These are phyloP conservation scores for Eutrigla gurnardus DNA, from an alignment of 2,797 vertebrate genomes.

Conservation along the genomic window DNA sequence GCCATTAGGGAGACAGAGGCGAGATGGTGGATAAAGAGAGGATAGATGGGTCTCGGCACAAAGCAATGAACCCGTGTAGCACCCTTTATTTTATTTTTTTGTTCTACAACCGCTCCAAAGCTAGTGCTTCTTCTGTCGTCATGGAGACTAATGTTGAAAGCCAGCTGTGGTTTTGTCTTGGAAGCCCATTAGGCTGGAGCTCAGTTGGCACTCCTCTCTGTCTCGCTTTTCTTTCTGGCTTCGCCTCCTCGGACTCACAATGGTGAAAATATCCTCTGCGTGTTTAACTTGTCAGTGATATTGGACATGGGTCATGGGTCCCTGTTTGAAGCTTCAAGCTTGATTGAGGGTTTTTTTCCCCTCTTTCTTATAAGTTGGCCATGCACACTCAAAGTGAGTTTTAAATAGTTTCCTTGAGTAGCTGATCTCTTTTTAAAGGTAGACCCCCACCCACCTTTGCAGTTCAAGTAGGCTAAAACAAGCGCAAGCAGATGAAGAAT, in stretches of 20 bases:
- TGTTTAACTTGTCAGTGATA: conserved; percentile 64
- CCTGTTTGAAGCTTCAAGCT: conserved; percentile 28
- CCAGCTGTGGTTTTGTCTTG: conserved; percentile 83
- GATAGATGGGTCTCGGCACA: conserved; percentile 70
- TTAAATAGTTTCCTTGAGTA: conserved; percentile 33
- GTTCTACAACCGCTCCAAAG: conserved; percentile 70
- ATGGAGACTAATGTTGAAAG: conserved; percentile 82
- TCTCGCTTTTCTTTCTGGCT: conserved; percentile 74
- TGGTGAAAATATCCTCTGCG: conserved; percentile 54
- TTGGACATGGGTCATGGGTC: conserved; percentile 52
- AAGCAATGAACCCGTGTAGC: conserved; percentile 72
- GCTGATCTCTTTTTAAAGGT: conserved; percentile 3
- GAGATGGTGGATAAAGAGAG: conserved; percentile 70
- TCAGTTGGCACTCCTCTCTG: conserved; percentile 66
- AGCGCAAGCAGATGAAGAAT: conserved; percentile 47
- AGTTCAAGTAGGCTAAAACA: conserved; percentile 57
- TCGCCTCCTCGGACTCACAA: conserved; percentile 57
- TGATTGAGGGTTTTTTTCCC: conserved; percentile 9
- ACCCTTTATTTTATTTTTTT: conserved; percentile 29
- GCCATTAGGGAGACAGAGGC: conserved; percentile 72
- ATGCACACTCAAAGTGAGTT: conserved; percentile 22
- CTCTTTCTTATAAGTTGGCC: conserved; percentile 28
- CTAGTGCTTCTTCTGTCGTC: conserved; percentile 74
- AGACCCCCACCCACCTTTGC: conserved; percentile 33
- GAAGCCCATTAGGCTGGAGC: conserved; percentile 78